Conservation (phyloP, 2,888 invertebrate genomes). For the Gastracanthus pulcherrimus region DNA sequence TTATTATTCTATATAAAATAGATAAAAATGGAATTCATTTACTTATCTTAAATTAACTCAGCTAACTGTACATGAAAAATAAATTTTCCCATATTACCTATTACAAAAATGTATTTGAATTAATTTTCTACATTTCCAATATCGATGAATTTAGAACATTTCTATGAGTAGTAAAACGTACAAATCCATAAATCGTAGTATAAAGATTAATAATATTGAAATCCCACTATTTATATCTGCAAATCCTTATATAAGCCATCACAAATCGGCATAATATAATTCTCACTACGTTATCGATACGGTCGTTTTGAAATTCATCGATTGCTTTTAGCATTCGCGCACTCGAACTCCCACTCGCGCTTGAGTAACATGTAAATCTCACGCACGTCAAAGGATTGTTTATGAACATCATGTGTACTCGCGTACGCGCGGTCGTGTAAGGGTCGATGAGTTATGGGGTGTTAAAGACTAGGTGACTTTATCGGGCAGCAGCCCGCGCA, state of each 20-base stretch:
- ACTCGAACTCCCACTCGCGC: neutral
- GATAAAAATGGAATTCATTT: no score
- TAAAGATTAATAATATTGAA: neutral
- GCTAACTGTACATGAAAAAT: no score
- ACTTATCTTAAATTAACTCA: no score
- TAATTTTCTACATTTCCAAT: no score
- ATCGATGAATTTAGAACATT: no score
- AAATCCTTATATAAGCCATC: neutral
- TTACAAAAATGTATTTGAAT: no score
- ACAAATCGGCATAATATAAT: neutral
- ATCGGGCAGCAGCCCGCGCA: constrained; percentile 61
- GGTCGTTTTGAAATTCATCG: constrained; percentile 15
- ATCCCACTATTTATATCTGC: neutral
- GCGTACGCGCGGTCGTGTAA: constrained; percentile 22
- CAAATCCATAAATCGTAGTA: no score
- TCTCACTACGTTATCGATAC: constrained; percentile 9
- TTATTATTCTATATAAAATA: no score
- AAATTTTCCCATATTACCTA: no score
- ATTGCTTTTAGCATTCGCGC: neutral
- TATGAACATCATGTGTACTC: constrained; percentile 41
- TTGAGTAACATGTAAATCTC: constrained; percentile 43
- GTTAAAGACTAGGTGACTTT: constrained; percentile 70
- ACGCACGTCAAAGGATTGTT: constrained; percentile 31
- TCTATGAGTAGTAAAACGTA: no score
- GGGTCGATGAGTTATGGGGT: constrained; percentile 70